phyloP scores from a whole-genome alignment of 2,797 vertebrate genomes.

The Brachyalestes nurse region DNA sequence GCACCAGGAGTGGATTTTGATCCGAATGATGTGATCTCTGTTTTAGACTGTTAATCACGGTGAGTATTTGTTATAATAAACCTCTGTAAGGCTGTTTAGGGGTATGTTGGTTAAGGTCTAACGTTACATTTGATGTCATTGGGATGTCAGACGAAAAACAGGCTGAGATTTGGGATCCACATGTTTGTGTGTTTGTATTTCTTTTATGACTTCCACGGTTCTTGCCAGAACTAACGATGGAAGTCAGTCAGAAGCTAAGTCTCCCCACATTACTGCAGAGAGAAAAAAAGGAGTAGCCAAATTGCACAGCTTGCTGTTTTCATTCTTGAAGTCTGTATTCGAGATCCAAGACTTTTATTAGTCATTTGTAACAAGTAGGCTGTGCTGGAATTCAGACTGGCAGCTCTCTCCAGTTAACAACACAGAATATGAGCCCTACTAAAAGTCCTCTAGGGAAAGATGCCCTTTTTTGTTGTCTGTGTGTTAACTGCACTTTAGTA shows the following conservation, averaged over 20 bases:
- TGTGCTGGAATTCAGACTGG: constrained; percentile 15
- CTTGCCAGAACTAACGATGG: constrained; percentile 15
- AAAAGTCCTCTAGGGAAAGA: constrained; percentile 3
- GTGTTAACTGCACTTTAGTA: not conserved
- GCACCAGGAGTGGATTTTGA: constrained; percentile 69
- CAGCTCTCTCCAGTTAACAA: constrained; percentile 7
- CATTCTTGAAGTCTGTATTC: constrained; percentile 1
- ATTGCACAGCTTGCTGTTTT: constrained; percentile 14
- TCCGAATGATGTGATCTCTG: constrained; percentile 79
- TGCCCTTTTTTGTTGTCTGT: constrained; percentile 9
- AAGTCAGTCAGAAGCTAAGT: not conserved
- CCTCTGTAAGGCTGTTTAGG: not conserved
- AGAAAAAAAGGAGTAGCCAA: constrained; percentile 1
- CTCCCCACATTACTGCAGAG: not conserved
- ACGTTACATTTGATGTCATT: not conserved
- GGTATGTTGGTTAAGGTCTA: too few species aligned
- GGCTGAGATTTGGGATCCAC: not conserved
- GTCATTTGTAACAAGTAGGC: not conserved
- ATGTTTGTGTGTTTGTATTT: not conserved
- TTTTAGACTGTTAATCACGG: constrained; percentile 70
- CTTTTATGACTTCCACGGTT: constrained; percentile 12
- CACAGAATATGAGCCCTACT: constrained; percentile 5
- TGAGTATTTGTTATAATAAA: constrained; percentile 62
- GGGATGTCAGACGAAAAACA: not conserved
- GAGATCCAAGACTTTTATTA: constrained; percentile 32